These are phyloP conservation scores for Tetramorium parvispinum DNA, from an alignment of 1,140 invertebrate genomes.

Conservation along the genomic window DNA sequence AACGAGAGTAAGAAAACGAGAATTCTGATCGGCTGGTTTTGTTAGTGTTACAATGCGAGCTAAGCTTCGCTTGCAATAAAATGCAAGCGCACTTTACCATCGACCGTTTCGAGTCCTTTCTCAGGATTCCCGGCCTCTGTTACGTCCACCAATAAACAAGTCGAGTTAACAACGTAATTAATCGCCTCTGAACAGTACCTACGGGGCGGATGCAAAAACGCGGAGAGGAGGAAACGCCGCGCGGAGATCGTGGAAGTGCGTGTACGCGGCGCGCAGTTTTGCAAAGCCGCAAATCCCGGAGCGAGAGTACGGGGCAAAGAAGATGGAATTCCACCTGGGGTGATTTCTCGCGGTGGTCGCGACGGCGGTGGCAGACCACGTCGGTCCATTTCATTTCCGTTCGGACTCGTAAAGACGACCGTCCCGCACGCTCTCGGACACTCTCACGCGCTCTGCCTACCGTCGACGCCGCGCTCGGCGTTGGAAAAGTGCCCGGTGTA, in stretches of 20 bases:
- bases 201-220: background rate
- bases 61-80: background rate
- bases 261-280: background rate
- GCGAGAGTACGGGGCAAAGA: background rate
- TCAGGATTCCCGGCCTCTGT: too few species aligned
- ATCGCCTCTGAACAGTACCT: background rate
- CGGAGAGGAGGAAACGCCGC: background rate
- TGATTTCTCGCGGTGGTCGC: background rate
- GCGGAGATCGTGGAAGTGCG: background rate
- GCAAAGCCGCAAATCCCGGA: background rate
- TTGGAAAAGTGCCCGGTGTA: slow-evolving; percentile 81
- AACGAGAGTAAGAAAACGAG: background rate
- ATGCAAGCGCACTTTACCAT: background rate
- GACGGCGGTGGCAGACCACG: background rate
- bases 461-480: slow-evolving; percentile 64
- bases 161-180: slow-evolving; percentile 17
- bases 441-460: slow-evolving; percentile 49
- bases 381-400: slow-evolving; percentile 37
- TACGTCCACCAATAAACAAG: background rate
- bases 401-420: slow-evolving; percentile 63
- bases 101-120: background rate
- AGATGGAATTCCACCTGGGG: background rate
- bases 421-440: background rate
- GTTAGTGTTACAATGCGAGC: background rate
- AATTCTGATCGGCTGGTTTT: background rate